Evolutionary conservation across 1,140 invertebrate species (phyloP).

Genomic region (Drosophila tropicalis): DNA sequence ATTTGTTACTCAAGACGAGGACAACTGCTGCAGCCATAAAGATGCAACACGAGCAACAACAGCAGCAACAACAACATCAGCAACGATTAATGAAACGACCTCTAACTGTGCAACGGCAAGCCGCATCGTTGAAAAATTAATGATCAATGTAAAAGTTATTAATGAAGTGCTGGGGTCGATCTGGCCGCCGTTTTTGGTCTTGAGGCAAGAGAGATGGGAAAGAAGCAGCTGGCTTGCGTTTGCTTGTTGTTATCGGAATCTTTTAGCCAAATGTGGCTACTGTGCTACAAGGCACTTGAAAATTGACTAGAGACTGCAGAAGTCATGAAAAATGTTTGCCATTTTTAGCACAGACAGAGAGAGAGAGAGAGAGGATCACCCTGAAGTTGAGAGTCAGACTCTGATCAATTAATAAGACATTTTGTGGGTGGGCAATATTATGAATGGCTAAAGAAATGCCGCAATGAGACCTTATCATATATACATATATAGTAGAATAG

Average conservation of each 20-base stretch:
- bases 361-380: too few relatives aligned
- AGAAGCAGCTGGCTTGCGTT: constrained; percentile 38
- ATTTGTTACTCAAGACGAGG: constrained; percentile 20
- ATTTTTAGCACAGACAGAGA: background rate
- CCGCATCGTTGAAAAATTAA: constrained; percentile 67
- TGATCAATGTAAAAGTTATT: constrained; percentile 73
- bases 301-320: constrained; percentile 10
- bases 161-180: constrained; percentile 54
- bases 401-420: constrained; percentile 50
- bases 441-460: constrained; percentile 21
- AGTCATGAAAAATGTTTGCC: constrained; percentile 44
- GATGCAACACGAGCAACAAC: background rate
- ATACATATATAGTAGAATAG: too few relatives aligned
- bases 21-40: constrained; percentile 4
- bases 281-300: constrained; percentile 40
- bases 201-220: background rate
- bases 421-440: constrained; percentile 26
- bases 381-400: constrained; percentile 40
- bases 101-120: constrained; percentile 38
- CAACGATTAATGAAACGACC: constrained; percentile 68
- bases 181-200: background rate
- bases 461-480: background rate
- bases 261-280: constrained; percentile 75
- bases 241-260: constrained; percentile 66
- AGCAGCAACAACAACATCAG: constrained; percentile 5